Base-by-base conservation (phyloP, 2,113 vertebrate species). In the Macrotus californicus region DNA sequence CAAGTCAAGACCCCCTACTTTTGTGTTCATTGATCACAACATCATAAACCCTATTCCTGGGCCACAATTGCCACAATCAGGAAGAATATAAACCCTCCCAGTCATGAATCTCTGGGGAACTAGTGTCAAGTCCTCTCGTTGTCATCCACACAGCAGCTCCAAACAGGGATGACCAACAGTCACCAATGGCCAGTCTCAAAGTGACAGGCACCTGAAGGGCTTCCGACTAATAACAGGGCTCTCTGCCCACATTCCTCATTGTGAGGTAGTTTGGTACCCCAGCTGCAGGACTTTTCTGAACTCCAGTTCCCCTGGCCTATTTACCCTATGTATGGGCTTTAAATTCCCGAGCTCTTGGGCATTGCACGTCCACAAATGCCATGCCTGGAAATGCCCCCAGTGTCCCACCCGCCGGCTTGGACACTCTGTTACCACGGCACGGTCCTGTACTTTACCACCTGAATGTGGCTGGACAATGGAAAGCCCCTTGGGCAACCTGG, bases 371-470 rank as follows among this genome's bases (percentile, higher is more conserved):
- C 29, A 48, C 36, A 11, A 8, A 41, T 10, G 0, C 24, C 48
- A 41, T 9, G 39, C 9, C 64, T 36, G 29, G 24, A 34, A 36
- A n/a, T 29, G 21, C 15, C 31, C 31, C 1, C 7, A 24, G 1
- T 2, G 48, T 12, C 34, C 59, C 21, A 43, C 8, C 11, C 14
- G 46, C 18, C 6, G 34, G 64, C 43, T 0, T 1, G 29, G n/a
- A 66, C 31, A 14, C 34, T 11, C 9, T 9, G 24, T 41, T 34
- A 26, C 43, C 0, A 18, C 24, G 0, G 0, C 8, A 1, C 2
- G 36, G 70, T 26, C 16, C 48, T 36, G 0, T 4, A 26, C 36
- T 34, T 41, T 24, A 18, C 50, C 21, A 18, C 50, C 21, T 36
- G 16, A 59, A 41, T 29, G 52, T 3, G 41, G 15, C 7, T 77